Evolutionary conservation across 2,113 vertebrate species (phyloP), one percentile per base, ranked within the genome.

Genomic region (Gallinago jamesoni): DNA sequence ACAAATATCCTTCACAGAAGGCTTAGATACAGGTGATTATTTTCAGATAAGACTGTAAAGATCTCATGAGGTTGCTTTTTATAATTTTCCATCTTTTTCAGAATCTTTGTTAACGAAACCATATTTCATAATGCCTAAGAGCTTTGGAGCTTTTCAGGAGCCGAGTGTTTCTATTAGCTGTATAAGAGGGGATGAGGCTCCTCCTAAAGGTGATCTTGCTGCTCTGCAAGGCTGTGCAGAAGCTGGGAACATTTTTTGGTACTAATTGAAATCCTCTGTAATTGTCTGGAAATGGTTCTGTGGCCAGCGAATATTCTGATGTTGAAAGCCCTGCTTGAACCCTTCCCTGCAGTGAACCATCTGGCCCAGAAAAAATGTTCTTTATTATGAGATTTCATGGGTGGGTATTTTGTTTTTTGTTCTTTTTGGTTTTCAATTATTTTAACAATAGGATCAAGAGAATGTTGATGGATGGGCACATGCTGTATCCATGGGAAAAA

Each of bases 161-260:
- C 22, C 43, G 28, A 28, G 10, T 62, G 24, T 9, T 63, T 85
- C 77, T 70, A 21, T 60, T 17, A 35, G 55, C 56, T 43, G 9
- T 27, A n/a, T 17, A 68, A 62, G 25, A 89, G 37, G 64, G 78
- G 35, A 45, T n/a, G 64, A 77, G 79, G 90, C 75, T 95, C 87
- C 92, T 89, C 79, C 93, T 96, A 88, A 94, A 72, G 90, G 84
- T 60, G 30, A 84, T 84, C 37, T 84, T 0, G 2, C 8, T 56
- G 88, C 60, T 84, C 75, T 96, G 83, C 90, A 93, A 0, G 6
- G 12, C 56, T 35, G 0, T 37, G 39, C 19, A 53, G 69, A 75
- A 77, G 22, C 43, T 24, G 43, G 45, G 30, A 64, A 39, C 9
- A 3, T 13, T 74, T 69, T 80, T 85, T 55, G 14, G 12, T 80